phyloP scores from a whole-genome alignment of 2,113 vertebrate species.

The Vulpes lagopus region DNA sequence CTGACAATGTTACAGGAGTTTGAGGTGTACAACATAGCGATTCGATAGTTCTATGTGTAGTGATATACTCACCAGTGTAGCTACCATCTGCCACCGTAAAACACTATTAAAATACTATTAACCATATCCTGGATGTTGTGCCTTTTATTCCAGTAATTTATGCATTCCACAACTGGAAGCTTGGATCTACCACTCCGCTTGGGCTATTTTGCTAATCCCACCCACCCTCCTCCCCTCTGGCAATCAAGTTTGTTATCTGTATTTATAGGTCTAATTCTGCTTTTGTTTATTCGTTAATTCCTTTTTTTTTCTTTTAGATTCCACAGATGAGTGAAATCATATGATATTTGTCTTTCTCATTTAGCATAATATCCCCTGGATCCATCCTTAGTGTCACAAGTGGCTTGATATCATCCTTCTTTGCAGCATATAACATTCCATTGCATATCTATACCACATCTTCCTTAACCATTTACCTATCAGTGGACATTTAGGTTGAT shows the following conservation, averaged over 20 bases:
- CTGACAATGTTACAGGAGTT: not conserved
- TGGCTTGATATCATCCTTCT: not conserved
- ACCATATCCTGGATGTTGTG: not conserved
- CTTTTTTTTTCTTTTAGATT: not conserved
- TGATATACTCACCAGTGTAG: not conserved
- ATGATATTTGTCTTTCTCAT: not conserved
- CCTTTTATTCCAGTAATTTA: not conserved
- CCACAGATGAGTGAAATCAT: not conserved
- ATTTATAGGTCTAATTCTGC: not conserved
- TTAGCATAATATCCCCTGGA: not conserved
- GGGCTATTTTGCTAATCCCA: not conserved
- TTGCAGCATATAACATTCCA: not conserved
- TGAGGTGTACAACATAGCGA: not conserved
- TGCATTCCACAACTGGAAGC: not conserved
- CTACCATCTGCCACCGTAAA: not conserved
- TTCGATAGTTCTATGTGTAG: too few species aligned
- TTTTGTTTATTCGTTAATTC: not conserved
- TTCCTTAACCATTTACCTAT: not conserved
- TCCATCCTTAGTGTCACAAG: not conserved
- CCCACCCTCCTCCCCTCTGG: not conserved
- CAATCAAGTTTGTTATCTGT: not conserved
- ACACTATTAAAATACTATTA: not conserved
- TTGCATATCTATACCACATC: not conserved
- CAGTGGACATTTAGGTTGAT: not conserved
- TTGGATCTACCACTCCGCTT: not conserved